Evolutionary conservation across 92 coral and sea anemone genomes (phyloP), one percentile per base, ranked within the genome.

Genomic region (Actinostola sp.): DNA sequence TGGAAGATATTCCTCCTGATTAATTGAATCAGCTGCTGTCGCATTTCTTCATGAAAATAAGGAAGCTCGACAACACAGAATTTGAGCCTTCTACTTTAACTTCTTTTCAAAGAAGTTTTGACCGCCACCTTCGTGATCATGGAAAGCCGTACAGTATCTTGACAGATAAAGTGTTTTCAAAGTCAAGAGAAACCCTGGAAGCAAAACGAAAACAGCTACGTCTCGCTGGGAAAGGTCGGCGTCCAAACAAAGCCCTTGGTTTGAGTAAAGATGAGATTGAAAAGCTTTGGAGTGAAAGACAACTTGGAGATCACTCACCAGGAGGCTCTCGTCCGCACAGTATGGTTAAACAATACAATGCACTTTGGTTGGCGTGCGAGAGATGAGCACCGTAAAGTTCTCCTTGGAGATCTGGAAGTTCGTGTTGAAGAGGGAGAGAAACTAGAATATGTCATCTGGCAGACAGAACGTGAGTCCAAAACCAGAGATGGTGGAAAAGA

Each of bases 351-450:
- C 39, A 83, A 77, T 77, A 68, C 83, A 4, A 70, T 76, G 83
- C 83, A 83, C 38, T 76, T 83, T 61, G 83, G 88, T 5, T 83
- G 88, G 83, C 51, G 83, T 14, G 83, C 74, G 8, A 50, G 72
- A 35, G 85, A 80, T 48, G 88, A 61, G 39, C 78, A 82, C 38
- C 39, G 86, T 20, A 76, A 66, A 68, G 76, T 78, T 28, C 70
- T 56, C 25, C 63, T 67, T 0, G 82, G 82, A 33, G 84, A 77
- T 76, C 76, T 78, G 4, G 73, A 70, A 52, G 0, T 56, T 25
- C 52, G 74, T 46, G 43, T 11, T 16, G 75, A 78, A 63, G 89
- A 68, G 19, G 76, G 59, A 19, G 76, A 77, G 26, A 63, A 24
- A 57, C 31, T 61, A 20, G 75, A 83, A 27, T 71, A 77, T 51